Conservation (phyloP, 2,888 invertebrate genomes). For the Dasysyrphus tricinctus region DNA sequence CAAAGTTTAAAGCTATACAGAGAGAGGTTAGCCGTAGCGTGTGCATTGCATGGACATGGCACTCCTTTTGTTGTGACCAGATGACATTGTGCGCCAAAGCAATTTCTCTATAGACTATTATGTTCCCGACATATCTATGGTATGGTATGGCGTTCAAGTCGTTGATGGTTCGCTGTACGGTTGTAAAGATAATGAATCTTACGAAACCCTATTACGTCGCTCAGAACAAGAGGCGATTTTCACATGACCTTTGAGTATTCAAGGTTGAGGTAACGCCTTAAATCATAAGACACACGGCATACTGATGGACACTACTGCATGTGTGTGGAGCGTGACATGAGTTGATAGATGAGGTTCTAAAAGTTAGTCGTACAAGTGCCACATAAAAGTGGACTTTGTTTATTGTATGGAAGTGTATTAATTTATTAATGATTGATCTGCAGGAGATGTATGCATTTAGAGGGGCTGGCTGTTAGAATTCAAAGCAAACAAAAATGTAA, state of each 20-base stretch:
- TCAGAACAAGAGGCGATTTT: conserved; percentile 28
- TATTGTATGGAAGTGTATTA: too few relatives aligned
- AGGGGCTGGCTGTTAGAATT: too few relatives aligned
- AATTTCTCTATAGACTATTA: neutral
- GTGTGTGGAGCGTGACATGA: too few relatives aligned
- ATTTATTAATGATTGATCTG: too few relatives aligned
- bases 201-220: conserved; percentile 35
- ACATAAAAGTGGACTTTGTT: too few relatives aligned
- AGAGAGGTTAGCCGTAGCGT: conserved; percentile 49
- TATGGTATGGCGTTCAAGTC: conserved; percentile 8
- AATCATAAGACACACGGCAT: neutral
- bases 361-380: too few relatives aligned
- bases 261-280: conserved; percentile 40
- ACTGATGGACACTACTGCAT: neutral
- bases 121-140: neutral
- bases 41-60: conserved; percentile 40
- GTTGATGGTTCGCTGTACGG: neutral
- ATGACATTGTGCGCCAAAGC: conserved; percentile 37
- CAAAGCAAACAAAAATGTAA: too few relatives aligned
- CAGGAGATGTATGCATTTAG: too few relatives aligned
- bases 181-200: conserved; percentile 18
- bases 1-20: conserved; percentile 29
- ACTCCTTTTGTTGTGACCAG: conserved; percentile 53
- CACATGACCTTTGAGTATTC: conserved; percentile 46
- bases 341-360: too few relatives aligned